Conservation (phyloP, 2,113 vertebrate genomes). For the Sprattus sprattus region DNA sequence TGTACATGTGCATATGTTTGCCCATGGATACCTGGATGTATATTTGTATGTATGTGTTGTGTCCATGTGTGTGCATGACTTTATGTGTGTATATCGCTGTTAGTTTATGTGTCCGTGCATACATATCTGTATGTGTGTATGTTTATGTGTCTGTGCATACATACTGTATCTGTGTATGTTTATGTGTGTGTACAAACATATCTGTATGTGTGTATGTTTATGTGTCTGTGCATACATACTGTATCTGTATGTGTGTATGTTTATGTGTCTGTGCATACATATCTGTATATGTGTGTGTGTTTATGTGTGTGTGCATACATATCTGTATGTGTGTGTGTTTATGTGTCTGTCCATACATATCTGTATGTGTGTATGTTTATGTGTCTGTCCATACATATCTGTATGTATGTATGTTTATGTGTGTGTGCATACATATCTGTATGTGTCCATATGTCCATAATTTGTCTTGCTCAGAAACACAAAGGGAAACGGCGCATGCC, state of each 20-base stretch:
- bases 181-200: too few species aligned
- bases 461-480: slow-evolving; percentile 35
- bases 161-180: too few species aligned
- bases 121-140: too few species aligned
- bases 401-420: not conserved
- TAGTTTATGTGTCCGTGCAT: not conserved
- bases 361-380: not conserved
- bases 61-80: not conserved
- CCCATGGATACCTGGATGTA: not conserved
- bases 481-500: slow-evolving; percentile 54
- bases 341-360: too few species aligned
- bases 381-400: too few species aligned
- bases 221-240: too few species aligned
- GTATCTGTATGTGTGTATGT: not conserved
- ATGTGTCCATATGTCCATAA: not conserved
- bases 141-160: too few species aligned
- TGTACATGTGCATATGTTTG: not conserved
- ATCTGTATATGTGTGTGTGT: too few species aligned
- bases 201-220: too few species aligned
- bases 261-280: not conserved
- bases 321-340: not conserved
- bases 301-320: not conserved
- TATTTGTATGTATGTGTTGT: slow-evolving; percentile 16
- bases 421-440: not conserved
- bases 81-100: too few species aligned